A percentile compares a stretch with the other conserved stretches of the same genome.
phyloP scores from a whole-genome alignment of 2,888 invertebrate genomes.

The Stratiomys singularior region DNA sequence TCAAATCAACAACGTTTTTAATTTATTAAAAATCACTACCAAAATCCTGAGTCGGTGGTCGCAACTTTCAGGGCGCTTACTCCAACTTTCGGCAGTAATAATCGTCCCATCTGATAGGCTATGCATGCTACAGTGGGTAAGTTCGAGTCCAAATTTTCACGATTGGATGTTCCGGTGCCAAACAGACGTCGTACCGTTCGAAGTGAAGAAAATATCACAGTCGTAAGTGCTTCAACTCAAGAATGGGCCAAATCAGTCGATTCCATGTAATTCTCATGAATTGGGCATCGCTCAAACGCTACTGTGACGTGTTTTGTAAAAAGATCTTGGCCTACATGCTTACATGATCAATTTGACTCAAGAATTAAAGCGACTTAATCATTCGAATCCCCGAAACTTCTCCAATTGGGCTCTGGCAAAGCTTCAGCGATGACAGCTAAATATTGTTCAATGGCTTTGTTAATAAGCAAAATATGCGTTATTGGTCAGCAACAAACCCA shows the following conservation, averaged over 20 bases:
- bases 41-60: slow-evolving; percentile 36
- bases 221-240: not conserved
- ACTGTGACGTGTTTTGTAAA: not conserved
- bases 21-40: slow-evolving; percentile 40
- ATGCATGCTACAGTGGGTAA: not conserved
- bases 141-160: not conserved
- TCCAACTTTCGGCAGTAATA: slow-evolving; percentile 23
- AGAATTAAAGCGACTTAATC: slow-evolving; percentile 16
- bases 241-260: slow-evolving; percentile 26
- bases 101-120: slow-evolving; percentile 12
- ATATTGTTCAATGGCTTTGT: no score
- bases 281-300: not conserved
- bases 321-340: slow-evolving; percentile 13
- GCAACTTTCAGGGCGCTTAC: slow-evolving; percentile 34
- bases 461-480: no score
- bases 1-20: slow-evolving; percentile 33
- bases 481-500: no score
- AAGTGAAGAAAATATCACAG: slow-evolving; percentile 26
- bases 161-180: not conserved
- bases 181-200: not conserved
- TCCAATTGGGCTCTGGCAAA: not conserved
- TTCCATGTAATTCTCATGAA: slow-evolving; percentile 3
- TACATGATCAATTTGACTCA: slow-evolving; percentile 28
- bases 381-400: slow-evolving; percentile 10
- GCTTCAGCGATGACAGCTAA: no score